Conservation (phyloP, 2,797 vertebrate genomes). For the Phoeniculus purpureus region DNA sequence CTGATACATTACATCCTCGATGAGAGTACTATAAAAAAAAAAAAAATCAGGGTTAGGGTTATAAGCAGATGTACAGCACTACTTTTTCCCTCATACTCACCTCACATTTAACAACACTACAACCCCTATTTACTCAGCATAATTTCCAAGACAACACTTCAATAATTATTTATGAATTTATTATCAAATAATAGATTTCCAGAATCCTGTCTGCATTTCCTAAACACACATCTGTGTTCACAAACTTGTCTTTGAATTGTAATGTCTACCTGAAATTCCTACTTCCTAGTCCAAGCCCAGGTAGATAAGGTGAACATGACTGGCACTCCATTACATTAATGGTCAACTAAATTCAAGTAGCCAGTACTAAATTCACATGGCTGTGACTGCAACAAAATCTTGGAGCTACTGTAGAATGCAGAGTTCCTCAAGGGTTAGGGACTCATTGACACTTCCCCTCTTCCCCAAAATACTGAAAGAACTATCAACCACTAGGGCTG, state of each 20-base stretch:
- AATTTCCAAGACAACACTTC: not conserved
- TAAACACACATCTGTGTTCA: not conserved
- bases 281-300: not conserved
- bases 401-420: not conserved
- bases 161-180: not conserved
- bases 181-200: not conserved
- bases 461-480: not conserved
- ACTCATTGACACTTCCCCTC: not conserved
- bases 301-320: not conserved
- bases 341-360: not conserved
- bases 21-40: no score
- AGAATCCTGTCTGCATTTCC: not conserved
- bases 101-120: not conserved
- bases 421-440: not conserved
- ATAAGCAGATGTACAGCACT: not conserved
- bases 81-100: not conserved
- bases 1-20: no score
- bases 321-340: not conserved
- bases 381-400: not conserved
- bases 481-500: not conserved
- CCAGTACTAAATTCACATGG: not conserved
- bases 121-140: not conserved
- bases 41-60: not conserved
- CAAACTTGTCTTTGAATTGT: not conserved
- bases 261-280: not conserved